Evolutionary conservation across 2,888 invertebrate species (phyloP).

Genomic region (Lasiommata megera): DNA sequence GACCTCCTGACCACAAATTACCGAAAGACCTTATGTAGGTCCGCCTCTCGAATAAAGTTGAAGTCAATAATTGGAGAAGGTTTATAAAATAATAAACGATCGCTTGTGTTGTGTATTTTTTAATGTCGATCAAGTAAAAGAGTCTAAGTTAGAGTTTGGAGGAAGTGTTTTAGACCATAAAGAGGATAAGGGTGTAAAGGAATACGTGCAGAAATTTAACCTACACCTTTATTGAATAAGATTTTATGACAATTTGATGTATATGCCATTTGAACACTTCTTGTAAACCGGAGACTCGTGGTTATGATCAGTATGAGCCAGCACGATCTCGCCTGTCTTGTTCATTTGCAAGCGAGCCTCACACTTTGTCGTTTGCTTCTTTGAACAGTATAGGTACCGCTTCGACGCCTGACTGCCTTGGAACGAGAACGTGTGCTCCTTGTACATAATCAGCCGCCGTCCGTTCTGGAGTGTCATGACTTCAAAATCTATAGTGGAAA

Average conservation of each 20-base stretch:
- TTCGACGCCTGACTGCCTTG: conserved; percentile 28
- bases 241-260: conserved; percentile 15
- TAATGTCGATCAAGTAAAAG: too few species aligned
- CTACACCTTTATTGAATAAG: not conserved
- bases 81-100: too few species aligned
- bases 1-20: too few species aligned
- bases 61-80: too few species aligned
- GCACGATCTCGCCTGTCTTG: conserved; percentile 15
- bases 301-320: conserved; percentile 19
- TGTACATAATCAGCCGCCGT: conserved; percentile 29
- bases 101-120: too few species aligned
- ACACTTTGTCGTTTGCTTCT: conserved; percentile 26
- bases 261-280: conserved; percentile 22
- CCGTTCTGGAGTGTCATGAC: conserved; percentile 25
- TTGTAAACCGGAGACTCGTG: conserved; percentile 19
- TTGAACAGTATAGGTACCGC: conserved; percentile 32
- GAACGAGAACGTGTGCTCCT: conserved; percentile 33
- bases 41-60: too few species aligned
- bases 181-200: too few species aligned
- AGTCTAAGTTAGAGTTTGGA: too few species aligned
- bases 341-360: conserved; percentile 32
- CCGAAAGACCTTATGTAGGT: too few species aligned
- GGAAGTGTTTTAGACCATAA: too few species aligned
- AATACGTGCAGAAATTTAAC: too few species aligned
- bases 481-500: conserved; percentile 22